Evolutionary conservation across 2,888 invertebrate species (phyloP), one percentile per base, ranked within the genome.

Genomic region (Drosophila lutescens): DNA sequence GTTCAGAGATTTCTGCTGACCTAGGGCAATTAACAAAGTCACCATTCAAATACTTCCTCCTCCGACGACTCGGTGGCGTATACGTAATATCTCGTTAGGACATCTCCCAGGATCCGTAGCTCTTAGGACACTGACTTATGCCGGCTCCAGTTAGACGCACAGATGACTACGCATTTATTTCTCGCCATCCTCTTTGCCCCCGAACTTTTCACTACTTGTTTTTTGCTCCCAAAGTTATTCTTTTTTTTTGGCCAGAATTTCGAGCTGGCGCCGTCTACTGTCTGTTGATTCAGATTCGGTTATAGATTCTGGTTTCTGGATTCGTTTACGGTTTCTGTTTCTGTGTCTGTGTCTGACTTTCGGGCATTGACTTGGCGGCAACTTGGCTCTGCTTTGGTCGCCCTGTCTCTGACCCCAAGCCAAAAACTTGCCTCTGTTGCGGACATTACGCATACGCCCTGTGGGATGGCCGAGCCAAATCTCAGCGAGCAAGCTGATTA

Each of bases 91-190:
- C 26, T 1, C 26, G 26, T 7, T 26, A 7, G 26, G 26, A 26
- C 7, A 26, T 26, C 23, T 23, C 26, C 26, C 26, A 26, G 30
- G 30, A 30, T 30, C 30, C 2, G 7, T 30, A 1, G 30, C 8
- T 8, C 8, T 8, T 30, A 23, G 71, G 53, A 43, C 34, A 44
- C 40, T 83, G 88, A 84, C 78, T 78, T 83, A 87, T 83, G 71
- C 61, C 62, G 86, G 86, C 86, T 85, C 89, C 86, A 88, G 86
- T 86, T 86, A 87, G 86, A 82, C 86, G 87, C 87, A 53, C 58
- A 79, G 67, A 74, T 79, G 77, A 88, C 88, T 74, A 77, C 76
- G 86, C 84, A 80, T 74, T 66, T 78, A 65, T 60, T 67, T 72
- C 30, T 30, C 26, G 13, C 17, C 17, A 6, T 26, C 10, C 23